A percentile compares a stretch with the other conserved stretches of the same genome.
Evolutionary conservation across 2,113 vertebrate species (phyloP).

Genomic region (Piprites chloris): DNA sequence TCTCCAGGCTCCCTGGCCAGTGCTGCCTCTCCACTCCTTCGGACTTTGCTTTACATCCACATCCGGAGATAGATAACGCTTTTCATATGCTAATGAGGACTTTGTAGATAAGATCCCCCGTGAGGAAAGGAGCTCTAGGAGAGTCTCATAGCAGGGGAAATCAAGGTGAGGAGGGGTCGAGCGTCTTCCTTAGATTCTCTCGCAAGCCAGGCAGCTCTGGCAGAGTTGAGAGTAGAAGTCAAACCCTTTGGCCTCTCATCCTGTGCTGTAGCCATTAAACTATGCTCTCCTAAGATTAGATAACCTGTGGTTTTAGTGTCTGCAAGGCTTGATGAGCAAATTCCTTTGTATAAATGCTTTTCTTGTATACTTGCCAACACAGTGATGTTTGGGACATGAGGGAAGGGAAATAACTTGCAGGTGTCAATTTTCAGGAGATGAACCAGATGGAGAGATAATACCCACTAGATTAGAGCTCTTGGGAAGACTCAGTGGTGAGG

Average conservation of each 20-base stretch:
- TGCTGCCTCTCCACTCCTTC: not conserved
- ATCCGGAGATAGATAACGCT: not conserved
- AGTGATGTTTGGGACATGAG: not conserved
- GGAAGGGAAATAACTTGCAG: not conserved
- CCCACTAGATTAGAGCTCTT: not conserved
- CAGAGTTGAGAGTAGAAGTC: not conserved
- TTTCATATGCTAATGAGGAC: conserved; percentile 21
- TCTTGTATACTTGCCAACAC: conserved; percentile 20
- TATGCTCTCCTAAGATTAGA: not conserved
- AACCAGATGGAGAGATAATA: not conserved
- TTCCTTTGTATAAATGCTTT: conserved; percentile 37
- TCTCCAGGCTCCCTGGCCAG: not conserved
- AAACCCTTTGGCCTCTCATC: not conserved
- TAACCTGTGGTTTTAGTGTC: not conserved
- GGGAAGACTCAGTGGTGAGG: not conserved
- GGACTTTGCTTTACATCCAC: not conserved
- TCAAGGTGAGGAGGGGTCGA: not conserved
- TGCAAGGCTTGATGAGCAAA: conserved; percentile 15
- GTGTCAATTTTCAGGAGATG: not conserved
- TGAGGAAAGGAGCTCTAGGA: not conserved
- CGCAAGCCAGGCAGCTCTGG: not conserved
- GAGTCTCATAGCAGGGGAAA: not conserved
- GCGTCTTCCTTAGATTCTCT: not conserved
- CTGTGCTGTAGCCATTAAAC: not conserved
- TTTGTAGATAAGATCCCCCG: not conserved